Evolutionary conservation across 2,797 vertebrate species (phyloP), one percentile per base, ranked within the genome.

Genomic region (Ceyx erithaca): DNA sequence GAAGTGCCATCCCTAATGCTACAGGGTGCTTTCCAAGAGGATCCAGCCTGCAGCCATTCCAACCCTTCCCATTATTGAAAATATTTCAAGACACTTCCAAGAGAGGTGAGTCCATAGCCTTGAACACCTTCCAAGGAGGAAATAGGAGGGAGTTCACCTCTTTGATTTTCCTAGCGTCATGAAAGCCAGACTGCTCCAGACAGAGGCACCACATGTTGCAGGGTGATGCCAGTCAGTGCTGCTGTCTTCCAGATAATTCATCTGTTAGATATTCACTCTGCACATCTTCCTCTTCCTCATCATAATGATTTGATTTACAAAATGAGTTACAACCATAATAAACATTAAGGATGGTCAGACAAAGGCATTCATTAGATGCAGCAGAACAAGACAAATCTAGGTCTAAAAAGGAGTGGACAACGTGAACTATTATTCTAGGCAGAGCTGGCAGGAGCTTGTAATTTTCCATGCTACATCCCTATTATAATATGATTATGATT

Each of bases 121-220:
- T 95, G 94, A 96, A 89, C n/a, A 80, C 28, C n/a, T 90, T 93
- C 95, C 96, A 96, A 92, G 78, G 78, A 94, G 93, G 93, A 95
- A 96, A 95, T 45, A 95, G 68, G 62, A 96, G 75, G 81, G 88
- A 94, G 84, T 87, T 93, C 86, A 90, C 79, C 46, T 77, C 70
- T 71, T 79, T 72, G 83, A 89, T 94, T 96, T 94, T 94, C 76
- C 90, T 92, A 90, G 84, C 7, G 3, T 64, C 2, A 0, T 88
- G 72, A 79, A 94, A 94, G 88, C 66, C 95, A 90, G 76, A 87
- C 69, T 90, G 64, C 88, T 90, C 61, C 93, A 96, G 95, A 92
- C 94, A 89, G 71, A 89, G 68, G 85, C 68, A 52, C 46, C 1
- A 17, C 11, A 1, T 0, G 0, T 71, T 94, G 79, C 5, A 1